A percentile compares a stretch with the other conserved stretches of the same genome.
Evolutionary conservation across 2,888 invertebrate species (phyloP).

Genomic region (Calephelis perditalis): DNA sequence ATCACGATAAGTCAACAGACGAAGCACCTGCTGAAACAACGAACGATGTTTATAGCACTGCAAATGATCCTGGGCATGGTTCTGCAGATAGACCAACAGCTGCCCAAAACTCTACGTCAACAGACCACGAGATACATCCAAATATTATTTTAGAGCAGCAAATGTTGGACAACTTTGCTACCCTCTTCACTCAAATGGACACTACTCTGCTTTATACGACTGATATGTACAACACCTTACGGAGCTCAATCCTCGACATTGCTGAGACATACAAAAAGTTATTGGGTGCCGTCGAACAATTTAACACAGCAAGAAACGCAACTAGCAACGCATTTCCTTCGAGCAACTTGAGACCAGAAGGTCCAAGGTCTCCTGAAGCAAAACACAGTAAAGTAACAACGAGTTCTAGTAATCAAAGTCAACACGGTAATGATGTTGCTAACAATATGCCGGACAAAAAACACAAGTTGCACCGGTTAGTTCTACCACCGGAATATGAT

Average conservation of each 20-base stretch:
- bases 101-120: conserved; percentile 14
- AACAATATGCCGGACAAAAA: conserved; percentile 14
- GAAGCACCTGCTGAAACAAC: too few species aligned
- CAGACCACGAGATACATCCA: conserved; percentile 12
- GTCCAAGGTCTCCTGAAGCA: background rate
- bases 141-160: conserved; percentile 14
- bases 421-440: background rate
- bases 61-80: conserved; percentile 7
- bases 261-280: background rate
- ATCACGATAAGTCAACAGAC: too few species aligned
- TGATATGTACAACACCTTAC: background rate
- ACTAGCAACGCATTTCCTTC: background rate
- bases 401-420: background rate
- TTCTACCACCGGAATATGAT: conserved; percentile 24
- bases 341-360: background rate
- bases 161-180: background rate
- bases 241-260: background rate
- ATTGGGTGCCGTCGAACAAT: background rate
- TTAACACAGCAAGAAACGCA: background rate
- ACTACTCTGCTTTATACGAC: background rate
- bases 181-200: background rate
- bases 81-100: conserved; percentile 16
- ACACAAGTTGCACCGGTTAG: conserved; percentile 18
- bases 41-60: too few species aligned
- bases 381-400: background rate